Evolutionary conservation across 2,888 invertebrate species (phyloP).

Genomic region (Drosophila siamana): DNA sequence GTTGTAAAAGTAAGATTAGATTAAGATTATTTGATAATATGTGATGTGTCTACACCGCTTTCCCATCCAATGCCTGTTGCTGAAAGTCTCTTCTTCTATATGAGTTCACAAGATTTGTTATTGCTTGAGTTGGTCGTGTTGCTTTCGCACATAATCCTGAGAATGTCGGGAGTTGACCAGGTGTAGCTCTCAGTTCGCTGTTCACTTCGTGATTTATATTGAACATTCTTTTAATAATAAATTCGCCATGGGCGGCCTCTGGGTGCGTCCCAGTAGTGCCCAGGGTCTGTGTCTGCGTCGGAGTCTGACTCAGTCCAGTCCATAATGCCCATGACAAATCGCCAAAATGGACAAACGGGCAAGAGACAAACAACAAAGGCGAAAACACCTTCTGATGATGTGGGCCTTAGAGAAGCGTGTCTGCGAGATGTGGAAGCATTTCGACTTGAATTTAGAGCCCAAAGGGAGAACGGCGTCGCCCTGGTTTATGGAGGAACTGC

Average conservation of each 20-base stretch:
- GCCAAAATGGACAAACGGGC: conserved; percentile 41
- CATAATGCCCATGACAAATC: conserved; percentile 60
- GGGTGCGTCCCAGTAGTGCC: conserved; percentile 24
- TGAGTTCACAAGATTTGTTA: not conserved
- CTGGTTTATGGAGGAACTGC: conserved; percentile 9
- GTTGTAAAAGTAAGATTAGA: too few relatives aligned
- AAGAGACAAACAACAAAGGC: conserved; percentile 56
- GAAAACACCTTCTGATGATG: conserved; percentile 57
- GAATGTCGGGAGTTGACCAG: conserved; percentile 40
- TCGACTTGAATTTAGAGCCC: conserved; percentile 38
- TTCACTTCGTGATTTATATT: conserved; percentile 53
- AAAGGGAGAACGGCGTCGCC: not conserved
- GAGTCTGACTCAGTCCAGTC: conserved; percentile 24
- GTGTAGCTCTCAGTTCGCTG: conserved; percentile 38
- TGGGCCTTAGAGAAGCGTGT: conserved; percentile 19
- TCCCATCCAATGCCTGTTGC: too few relatives aligned
- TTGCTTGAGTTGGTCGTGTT: not conserved
- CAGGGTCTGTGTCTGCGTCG: not conserved
- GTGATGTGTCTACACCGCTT: too few relatives aligned
- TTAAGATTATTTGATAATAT: too few relatives aligned
- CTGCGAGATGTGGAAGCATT: conserved; percentile 1
- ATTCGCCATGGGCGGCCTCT: conserved; percentile 69
- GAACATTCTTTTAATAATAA: conserved; percentile 63
- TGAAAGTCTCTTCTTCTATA: too few relatives aligned
- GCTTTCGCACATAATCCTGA: conserved; percentile 22